These are phyloP conservation scores for Chloroclystis v-ata DNA, from an alignment of 2,888 invertebrate species.

Conservation along the genomic window DNA sequence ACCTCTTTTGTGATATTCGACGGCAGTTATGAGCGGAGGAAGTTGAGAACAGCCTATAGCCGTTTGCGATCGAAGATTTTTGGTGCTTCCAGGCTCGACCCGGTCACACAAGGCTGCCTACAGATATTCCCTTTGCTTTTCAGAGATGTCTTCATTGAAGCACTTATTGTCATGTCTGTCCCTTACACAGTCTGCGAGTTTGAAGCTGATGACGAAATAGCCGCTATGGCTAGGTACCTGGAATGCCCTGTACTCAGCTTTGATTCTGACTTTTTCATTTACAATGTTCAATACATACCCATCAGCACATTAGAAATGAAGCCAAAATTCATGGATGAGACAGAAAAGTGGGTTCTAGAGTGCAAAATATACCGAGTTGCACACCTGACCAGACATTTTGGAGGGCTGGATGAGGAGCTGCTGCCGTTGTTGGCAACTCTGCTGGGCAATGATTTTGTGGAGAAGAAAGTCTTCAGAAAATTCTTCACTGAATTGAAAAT, in stretches of 20 bases:
- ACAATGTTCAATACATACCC: conserved; percentile 89
- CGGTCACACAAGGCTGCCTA: conserved; percentile 70
- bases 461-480: conserved; percentile 80
- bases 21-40: conserved; percentile 85
- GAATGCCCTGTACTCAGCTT: conserved; percentile 93
- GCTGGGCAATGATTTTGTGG: conserved; percentile 93
- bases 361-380: conserved; percentile 87
- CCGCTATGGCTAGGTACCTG: conserved; percentile 85
- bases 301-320: conserved; percentile 81
- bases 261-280: conserved; percentile 96
- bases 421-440: conserved; percentile 89
- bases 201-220: conserved; percentile 94
- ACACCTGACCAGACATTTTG: conserved; percentile 81
- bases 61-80: conserved; percentile 80
- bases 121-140: conserved; percentile 87
- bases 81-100: conserved; percentile 76
- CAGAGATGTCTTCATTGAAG: conserved; percentile 85
- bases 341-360: conserved; percentile 62
- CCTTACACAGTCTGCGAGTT: conserved; percentile 86
- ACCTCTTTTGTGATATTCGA: conserved; percentile 87
- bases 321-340: conserved; percentile 43
- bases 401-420: conserved; percentile 81
- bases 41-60: conserved; percentile 81
- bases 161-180: conserved; percentile 81
- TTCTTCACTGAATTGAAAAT: conserved; percentile 83